Evolutionary conservation across 2,888 invertebrate genomes (phyloP), one percentile per base, ranked within the genome.

Genomic region (Yponomeuta malinellus): DNA sequence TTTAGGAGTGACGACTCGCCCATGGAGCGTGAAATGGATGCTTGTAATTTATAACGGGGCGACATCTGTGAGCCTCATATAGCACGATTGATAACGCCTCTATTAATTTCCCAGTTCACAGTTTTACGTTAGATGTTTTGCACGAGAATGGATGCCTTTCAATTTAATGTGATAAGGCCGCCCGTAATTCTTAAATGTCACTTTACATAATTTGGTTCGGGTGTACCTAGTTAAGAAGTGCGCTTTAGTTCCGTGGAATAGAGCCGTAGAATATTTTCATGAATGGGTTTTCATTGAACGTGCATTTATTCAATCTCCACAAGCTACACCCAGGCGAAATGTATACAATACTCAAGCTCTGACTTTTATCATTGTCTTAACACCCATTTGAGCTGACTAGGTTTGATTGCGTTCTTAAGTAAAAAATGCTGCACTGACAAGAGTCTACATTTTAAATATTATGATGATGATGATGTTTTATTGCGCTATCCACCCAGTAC

Each of bases 21-120:
- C 33, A 65, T 31, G 65, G 31, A 65, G 33, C 65, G 65, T 10
- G 33, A 65, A 65, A 65, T 33, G 65, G 65, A 65, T 71, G 69
- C 72, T n/a, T 15, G 73, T 76, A 76, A 81, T 81, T 79, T 78
- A 76, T 79, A 77, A 76, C 73, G 48, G 72, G 15, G 81, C 78
- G 75, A 74, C 84, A 83, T 78, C 83, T 84, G 84, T 69, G 74
- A 48, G 72, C 71, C 79, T 79, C 83, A 79, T 80, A 82, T 80
- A 75, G 76, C 74, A 74, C 76, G 81, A 84, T 84, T 82, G 83
- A 84, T 85, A 80, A 78, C 81, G 65, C 74, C 74, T 63, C 70
- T 37, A 81, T 83, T 80, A 78, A 81, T 83, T 77, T 63, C 68
- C 31, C 10, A 68, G 43, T 68, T 68, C 68, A 68, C 68, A 68